Percentiles rank a stretch among this genome's conserved stretches.
These are phyloP conservation scores for Pelosia muscerda DNA, from an alignment of 2,888 invertebrate species.

Conservation along the genomic window DNA sequence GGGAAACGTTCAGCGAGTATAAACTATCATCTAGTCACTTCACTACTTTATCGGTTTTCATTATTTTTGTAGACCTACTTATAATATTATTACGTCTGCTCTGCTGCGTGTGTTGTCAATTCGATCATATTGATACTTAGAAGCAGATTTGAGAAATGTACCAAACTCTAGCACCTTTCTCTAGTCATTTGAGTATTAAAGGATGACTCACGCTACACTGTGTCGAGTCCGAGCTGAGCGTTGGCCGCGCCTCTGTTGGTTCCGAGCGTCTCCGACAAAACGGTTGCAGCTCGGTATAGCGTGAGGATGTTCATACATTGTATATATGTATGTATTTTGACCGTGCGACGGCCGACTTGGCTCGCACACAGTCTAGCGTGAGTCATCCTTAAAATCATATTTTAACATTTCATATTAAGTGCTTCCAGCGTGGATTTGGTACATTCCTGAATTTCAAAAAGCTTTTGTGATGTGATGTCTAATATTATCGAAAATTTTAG, in stretches of 20 bases:
- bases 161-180: conserved; percentile 61
- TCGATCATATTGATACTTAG: conserved; percentile 80
- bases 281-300: too few relatives aligned
- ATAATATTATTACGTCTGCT: conserved; percentile 80
- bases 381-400: too few relatives aligned
- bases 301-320: too few relatives aligned
- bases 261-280: too few relatives aligned
- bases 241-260: too few relatives aligned
- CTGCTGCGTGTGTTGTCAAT: conserved; percentile 85
- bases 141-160: conserved; percentile 80
- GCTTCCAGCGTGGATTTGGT: conserved; percentile 62
- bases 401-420: conserved; percentile 7
- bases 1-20: conserved; percentile 73
- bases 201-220: too few relatives aligned
- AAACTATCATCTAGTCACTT: conserved; percentile 74
- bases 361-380: too few relatives aligned
- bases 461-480: conserved; percentile 86
- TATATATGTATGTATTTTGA: too few relatives aligned
- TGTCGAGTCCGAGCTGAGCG: too few relatives aligned
- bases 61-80: conserved; percentile 82
- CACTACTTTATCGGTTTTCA: conserved; percentile 81
- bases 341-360: too few relatives aligned
- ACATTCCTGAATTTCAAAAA: conserved; percentile 77
- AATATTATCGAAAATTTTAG: conserved; percentile 59
- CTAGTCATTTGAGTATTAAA: not conserved